Percentiles rank a stretch among this genome's conserved stretches.
Evolutionary conservation across 2,113 vertebrate species (phyloP).

Genomic region (Merops nubicus): DNA sequence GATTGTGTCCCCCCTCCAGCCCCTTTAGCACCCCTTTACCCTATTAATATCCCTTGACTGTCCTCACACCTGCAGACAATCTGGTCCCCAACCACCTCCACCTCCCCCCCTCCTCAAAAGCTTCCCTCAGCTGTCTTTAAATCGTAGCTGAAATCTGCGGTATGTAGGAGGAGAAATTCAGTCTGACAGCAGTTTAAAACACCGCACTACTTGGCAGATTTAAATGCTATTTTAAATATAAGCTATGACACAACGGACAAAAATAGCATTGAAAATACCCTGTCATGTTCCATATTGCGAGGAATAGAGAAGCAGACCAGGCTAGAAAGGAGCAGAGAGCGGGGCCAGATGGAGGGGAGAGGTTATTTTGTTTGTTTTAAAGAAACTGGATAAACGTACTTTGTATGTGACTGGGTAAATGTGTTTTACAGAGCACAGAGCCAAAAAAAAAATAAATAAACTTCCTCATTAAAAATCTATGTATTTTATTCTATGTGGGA

Average conservation of each 20-base stretch:
- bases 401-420: slow-evolving; percentile 33
- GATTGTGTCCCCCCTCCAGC: not conserved
- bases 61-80: slow-evolving; percentile 62
- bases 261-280: slow-evolving; percentile 77
- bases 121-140: slow-evolving; percentile 68
- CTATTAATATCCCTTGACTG: slow-evolving; percentile 48
- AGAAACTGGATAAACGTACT: slow-evolving; percentile 38
- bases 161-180: slow-evolving; percentile 73
- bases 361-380: slow-evolving; percentile 66
- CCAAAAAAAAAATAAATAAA: not conserved
- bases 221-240: slow-evolving; percentile 77
- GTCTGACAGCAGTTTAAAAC: slow-evolving; percentile 75
- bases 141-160: slow-evolving; percentile 65
- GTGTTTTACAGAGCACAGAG: not conserved
- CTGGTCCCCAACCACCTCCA: slow-evolving; percentile 62
- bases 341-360: slow-evolving; percentile 62
- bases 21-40: not conserved
- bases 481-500: not conserved
- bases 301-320: slow-evolving; percentile 66
- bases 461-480: not conserved
- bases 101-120: slow-evolving; percentile 54
- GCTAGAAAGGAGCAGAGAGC: slow-evolving; percentile 64
- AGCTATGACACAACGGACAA: slow-evolving; percentile 70
- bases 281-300: slow-evolving; percentile 76
- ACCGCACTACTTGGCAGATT: slow-evolving; percentile 73